Base-by-base conservation (phyloP, 1,140 invertebrate species). In the Drosophila tropicalis region DNA sequence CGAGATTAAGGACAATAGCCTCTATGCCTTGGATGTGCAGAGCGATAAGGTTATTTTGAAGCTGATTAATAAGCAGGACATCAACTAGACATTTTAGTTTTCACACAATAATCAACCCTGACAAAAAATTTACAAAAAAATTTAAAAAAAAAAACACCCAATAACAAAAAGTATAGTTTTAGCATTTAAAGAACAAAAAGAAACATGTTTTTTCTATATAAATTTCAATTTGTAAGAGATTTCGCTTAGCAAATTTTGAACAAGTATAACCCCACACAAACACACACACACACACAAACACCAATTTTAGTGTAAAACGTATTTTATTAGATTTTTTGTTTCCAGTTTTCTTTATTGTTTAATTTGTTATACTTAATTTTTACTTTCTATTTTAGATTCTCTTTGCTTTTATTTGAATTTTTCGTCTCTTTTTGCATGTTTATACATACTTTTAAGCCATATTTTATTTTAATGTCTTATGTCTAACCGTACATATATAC, bases 1-100 rank as follows among this genome's bases (percentile, higher is more conserved):
- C 78, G 90, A 90, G 73, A 93, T 96, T 69, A 94, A 94, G 70
- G 94, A 96, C 75, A 94, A 95, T 79, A 94, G 94, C 70, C 94
- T 95, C 92, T 95, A 94, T 80, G 86, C 93, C 9, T 79, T 95
- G 55, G 94, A 95, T 83, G 93, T 94, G 67, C 90, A 91, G 90
- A 81, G 79, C 51, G 90, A 87, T 72, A 92, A 92, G 78, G 81
- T 92, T 64, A 70, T 92, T 63, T 80, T 92, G 65, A 92, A 91
- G 70, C 70, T 83, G 60, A 81, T 92, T 56, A 91, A 91, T 47
- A 92, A 92, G 72, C 91, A 81, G 79, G 91, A 92, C 64, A 83
- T 68, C 64, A 86, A 83, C 60, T 86, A 15, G 75, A 58, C 32
- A 22, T 12, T 22, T 51, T 51, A 51, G 19, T 51, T 51, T 51